Conservation (phyloP, 35 echinoderm and acorn worm species). For the Ophiothrix spiculata region DNA sequence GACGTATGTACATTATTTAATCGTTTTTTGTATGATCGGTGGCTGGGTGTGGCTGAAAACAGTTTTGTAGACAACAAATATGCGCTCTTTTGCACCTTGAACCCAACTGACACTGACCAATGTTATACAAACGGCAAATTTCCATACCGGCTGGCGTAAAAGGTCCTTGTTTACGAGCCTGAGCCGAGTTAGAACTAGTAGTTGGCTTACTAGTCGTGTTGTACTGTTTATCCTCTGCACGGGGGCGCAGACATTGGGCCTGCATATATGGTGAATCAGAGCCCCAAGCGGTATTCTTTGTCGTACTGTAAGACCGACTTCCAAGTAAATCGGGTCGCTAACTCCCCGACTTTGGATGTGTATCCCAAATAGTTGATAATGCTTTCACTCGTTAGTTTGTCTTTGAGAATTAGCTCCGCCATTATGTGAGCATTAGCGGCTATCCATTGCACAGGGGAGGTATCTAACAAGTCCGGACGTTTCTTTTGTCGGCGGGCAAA, state of each 20-base stretch:
- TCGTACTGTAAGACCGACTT: background rate
- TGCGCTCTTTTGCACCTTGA: background rate
- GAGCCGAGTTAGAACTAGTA: background rate
- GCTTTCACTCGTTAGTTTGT: background rate
- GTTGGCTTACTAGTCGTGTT: background rate
- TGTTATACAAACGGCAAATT: background rate
- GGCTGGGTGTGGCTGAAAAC: background rate
- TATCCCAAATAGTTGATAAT: background rate
- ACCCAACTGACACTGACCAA: background rate
- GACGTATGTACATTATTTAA: background rate
- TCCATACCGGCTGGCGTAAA: background rate
- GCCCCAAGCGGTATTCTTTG: background rate
- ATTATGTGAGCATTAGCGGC: background rate
- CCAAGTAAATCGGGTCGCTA: background rate
- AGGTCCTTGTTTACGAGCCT: background rate
- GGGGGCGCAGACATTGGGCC: background rate
- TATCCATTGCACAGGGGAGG: background rate
- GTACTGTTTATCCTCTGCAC: background rate
- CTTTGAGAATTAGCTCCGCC: background rate
- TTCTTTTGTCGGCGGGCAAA: background rate
- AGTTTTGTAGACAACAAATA: background rate
- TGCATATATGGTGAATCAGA: background rate
- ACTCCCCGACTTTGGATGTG: background rate
- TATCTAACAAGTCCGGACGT: background rate
- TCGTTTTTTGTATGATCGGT: background rate